phyloP scores from a whole-genome alignment of 2,113 vertebrate species.

The Fulmarus glacialis region DNA sequence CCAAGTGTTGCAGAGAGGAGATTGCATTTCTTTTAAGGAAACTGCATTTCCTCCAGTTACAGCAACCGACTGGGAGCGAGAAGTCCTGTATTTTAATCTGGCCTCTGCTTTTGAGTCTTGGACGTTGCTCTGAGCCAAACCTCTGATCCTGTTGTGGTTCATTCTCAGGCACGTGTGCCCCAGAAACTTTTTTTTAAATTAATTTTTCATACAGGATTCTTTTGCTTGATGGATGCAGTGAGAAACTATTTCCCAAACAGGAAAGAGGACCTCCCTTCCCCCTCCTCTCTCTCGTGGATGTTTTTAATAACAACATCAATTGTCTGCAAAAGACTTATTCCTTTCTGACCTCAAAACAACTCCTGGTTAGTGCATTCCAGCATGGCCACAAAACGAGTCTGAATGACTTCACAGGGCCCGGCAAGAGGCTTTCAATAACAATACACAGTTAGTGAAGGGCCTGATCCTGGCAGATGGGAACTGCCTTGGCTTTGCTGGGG shows the following conservation, averaged over 20 bases:
- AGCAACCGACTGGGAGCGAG: background rate
- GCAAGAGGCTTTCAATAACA: conserved; percentile 8
- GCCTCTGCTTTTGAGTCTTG: background rate
- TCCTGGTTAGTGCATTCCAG: conserved; percentile 62
- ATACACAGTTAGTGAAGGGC: background rate
- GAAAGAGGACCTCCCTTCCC: conserved; percentile 39
- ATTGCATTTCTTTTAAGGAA: conserved; percentile 40
- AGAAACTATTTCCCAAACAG: conserved; percentile 70
- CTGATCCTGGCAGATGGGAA: background rate
- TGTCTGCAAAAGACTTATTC: conserved; percentile 64
- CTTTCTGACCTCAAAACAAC: conserved; percentile 64
- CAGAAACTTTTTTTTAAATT: background rate
- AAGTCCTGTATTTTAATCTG: background rate
- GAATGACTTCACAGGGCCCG: conserved; percentile 10
- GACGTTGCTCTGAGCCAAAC: conserved; percentile 22
- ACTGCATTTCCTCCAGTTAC: conserved; percentile 21
- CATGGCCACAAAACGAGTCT: conserved; percentile 15
- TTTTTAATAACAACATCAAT: conserved; percentile 68
- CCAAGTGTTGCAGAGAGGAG: background rate
- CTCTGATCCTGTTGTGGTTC: conserved; percentile 48
- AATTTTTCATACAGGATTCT: conserved; percentile 43
- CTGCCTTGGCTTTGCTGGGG: background rate
- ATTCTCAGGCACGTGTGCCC: conserved; percentile 51
- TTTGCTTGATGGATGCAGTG: conserved; percentile 44
- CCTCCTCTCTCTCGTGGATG: conserved; percentile 26